phyloP scores from a whole-genome alignment of 2,888 invertebrate genomes.

The Oxystoma pomonae region DNA sequence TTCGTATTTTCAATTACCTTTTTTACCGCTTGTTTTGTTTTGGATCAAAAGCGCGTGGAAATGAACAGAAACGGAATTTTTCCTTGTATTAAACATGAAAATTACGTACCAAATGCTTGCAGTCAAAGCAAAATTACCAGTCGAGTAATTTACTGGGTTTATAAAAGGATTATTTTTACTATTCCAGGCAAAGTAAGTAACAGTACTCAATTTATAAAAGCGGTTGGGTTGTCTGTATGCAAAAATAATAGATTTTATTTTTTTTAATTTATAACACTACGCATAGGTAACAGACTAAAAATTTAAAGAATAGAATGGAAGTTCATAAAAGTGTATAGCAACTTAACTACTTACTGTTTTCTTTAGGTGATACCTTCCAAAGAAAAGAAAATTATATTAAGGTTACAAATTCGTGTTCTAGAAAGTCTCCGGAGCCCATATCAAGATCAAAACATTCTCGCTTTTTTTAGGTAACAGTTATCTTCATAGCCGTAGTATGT shows the following conservation, averaged over 20 bases:
- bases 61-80: slow-evolving; percentile 61
- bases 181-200: slow-evolving; percentile 57
- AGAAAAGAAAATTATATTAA: too few species aligned
- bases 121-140: slow-evolving; percentile 57
- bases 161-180: slow-evolving; percentile 63
- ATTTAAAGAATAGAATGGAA: too few species aligned
- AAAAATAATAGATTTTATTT: background rate
- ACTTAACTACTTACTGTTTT: too few species aligned
- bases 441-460: too few species aligned
- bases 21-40: slow-evolving; percentile 71
- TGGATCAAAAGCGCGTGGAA: slow-evolving; percentile 65
- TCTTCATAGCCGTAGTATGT: slow-evolving; percentile 57
- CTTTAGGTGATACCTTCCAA: too few species aligned
- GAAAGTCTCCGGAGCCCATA: too few species aligned
- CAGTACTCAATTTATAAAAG: slow-evolving; percentile 4
- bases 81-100: slow-evolving; percentile 62
- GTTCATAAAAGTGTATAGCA: too few species aligned
- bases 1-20: slow-evolving; percentile 76
- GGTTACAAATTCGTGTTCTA: too few species aligned
- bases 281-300: too few species aligned
- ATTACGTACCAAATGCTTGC: slow-evolving; percentile 50
- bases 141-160: slow-evolving; percentile 55
- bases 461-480: slow-evolving; percentile 50
- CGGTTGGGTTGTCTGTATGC: background rate
- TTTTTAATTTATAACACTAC: background rate